Evolutionary conservation across 30 jellyfish, hydroid and myxozoan genomes (phyloP), one percentile per base, ranked within the genome.

Genomic region (Cassiopea xamachana): DNA sequence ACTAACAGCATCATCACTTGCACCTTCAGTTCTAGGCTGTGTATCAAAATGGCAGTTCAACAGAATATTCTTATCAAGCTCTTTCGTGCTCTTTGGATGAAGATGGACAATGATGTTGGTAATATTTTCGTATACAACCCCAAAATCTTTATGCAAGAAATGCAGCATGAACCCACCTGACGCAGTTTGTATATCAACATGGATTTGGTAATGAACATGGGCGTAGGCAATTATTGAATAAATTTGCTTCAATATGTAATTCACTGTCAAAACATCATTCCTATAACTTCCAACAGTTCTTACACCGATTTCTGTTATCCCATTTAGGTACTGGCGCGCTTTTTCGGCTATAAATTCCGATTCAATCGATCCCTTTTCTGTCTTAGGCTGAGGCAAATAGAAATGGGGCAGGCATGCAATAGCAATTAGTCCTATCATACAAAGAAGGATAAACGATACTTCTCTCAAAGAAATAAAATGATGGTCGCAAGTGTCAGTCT

Each of bases 1-100:
- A 69, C 98, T 92, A 18, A 92, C 98, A 14, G 98, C 96, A 86
- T 92, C 98, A 89, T 96, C 99, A 80, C 98, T 92, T 47, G 98
- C 99, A 5, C 99, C 99, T 72, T 92, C 97, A 1, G 98, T 92
- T 47, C 89, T 90, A 62, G 93, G 90, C 55, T 88, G 98, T 1
- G 99, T 76, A 68, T 96, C 99, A 90, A 88, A 96, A 88, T 96
- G 99, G 17, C 96, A 91, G 80, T 96, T 96, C 67, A 91, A 48
- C 49, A 93, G 80, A 13, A 96, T 82, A 77, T 85, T 87, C 60
- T 61, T 49, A 16, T 81, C 91, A 2, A 81, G 68, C n/a, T 83
- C 86, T 39, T 43, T 93, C 6, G 90, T 75, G 55, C 87, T 82
- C 64, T 92, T 92, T n/a, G 97, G 92, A 87, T 96, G 86, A 49